Evolutionary conservation across 2,797 vertebrate species (phyloP).

Genomic region (Botia almorhae): DNA sequence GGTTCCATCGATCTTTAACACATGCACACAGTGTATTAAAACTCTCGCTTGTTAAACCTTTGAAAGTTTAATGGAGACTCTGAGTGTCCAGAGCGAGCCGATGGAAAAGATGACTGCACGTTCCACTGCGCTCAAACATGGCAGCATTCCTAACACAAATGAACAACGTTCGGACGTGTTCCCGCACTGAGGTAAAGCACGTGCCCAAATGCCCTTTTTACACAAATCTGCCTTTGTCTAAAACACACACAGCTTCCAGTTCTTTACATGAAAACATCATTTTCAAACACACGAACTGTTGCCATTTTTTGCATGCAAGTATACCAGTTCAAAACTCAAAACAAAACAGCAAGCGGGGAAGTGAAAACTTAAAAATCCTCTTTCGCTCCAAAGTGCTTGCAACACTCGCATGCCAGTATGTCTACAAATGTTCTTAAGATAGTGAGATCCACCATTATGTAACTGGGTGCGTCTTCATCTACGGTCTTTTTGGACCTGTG

Average conservation of each 20-base stretch:
- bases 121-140: background rate
- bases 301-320: background rate
- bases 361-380: slow-evolving; percentile 21
- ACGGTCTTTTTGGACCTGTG: background rate
- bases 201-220: background rate
- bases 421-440: background rate
- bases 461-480: background rate
- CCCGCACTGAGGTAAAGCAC: background rate
- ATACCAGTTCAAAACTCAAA: background rate
- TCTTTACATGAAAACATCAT: background rate
- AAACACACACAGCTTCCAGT: slow-evolving; percentile 9
- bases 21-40: slow-evolving; percentile 35
- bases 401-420: background rate
- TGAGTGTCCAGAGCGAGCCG: background rate
- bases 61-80: slow-evolving; percentile 21
- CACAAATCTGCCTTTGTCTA: background rate
- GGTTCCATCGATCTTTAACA: slow-evolving; percentile 33
- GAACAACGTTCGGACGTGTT: background rate
- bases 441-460: background rate
- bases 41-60: background rate
- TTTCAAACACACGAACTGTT: background rate
- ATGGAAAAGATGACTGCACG: slow-evolving; percentile 13
- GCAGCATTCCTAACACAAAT: slow-evolving; percentile 11
- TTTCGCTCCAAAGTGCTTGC: slow-evolving; percentile 2
- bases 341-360: background rate